Percentiles rank a stretch among this genome's conserved stretches.
These are phyloP conservation scores for Epinephelus lanceolatus DNA, from an alignment of 2,113 vertebrate genomes.

Conservation along the genomic window DNA sequence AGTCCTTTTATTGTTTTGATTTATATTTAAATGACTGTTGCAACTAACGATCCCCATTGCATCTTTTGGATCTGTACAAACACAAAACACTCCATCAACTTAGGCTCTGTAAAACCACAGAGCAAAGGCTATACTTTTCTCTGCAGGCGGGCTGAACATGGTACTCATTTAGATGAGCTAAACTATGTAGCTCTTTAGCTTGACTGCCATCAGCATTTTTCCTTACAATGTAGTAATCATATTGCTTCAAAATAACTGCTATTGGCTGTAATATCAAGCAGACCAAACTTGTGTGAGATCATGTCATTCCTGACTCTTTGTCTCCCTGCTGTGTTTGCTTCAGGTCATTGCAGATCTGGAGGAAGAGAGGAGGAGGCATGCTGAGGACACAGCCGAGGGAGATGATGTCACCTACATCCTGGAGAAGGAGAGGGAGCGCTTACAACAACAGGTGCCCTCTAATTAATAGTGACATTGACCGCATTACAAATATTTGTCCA, in stretches of 20 bases:
- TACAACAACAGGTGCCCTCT: slow-evolving; percentile 92
- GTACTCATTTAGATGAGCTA: not conserved
- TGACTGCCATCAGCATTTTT: not conserved
- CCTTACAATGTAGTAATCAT: not conserved
- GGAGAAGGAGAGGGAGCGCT: slow-evolving; percentile 95
- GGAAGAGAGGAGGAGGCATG: slow-evolving; percentile 93
- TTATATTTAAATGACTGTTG: not conserved
- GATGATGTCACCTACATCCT: slow-evolving; percentile 98
- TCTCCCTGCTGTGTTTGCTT: slow-evolving; percentile 48
- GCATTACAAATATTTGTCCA: not conserved
- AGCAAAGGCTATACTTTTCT: slow-evolving; percentile 13
- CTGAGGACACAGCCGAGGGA: slow-evolving; percentile 96
- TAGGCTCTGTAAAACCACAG: not conserved
- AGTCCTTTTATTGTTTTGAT: not conserved
- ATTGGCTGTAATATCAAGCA: not conserved
- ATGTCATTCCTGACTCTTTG: slow-evolving; percentile 18
- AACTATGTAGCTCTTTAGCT: not conserved
- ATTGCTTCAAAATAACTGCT: not conserved
- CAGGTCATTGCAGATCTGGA: slow-evolving; percentile 98
- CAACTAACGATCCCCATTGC: not conserved
- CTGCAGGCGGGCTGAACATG: not conserved
- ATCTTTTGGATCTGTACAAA: slow-evolving; percentile 16
- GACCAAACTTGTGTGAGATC: not conserved
- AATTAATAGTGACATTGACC: not conserved
- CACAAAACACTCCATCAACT: not conserved